Base-by-base conservation (phyloP, 2,113 vertebrate species). In the Esox niger region DNA sequence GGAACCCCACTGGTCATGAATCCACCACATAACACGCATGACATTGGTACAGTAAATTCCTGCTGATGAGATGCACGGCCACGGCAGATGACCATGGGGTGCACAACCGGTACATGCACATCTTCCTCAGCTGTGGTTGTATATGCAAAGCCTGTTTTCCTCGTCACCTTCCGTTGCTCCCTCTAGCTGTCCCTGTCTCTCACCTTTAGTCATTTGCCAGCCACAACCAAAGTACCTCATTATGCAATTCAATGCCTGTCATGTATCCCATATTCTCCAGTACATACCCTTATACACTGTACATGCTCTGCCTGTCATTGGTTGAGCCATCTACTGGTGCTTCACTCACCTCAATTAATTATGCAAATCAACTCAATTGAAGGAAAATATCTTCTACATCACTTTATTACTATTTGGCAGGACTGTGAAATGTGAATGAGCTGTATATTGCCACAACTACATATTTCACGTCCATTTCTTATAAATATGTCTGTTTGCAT, bases 341-440 rank as follows among this genome's bases (percentile, higher is more conserved):
- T 67, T 71, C 75, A 67, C 57, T 70, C 69, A 61, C 1, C 26
- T 74, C 76, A 61, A 82, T 88, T 79, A 82, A 85, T 82, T 79
- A 79, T 87, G 71, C 57, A 82, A 83, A 74, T 74, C 46, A 66
- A 76, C 68, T 73, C 73, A 75, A 78, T 49, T 60, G 58, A n/a
- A 43, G 64, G 69, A 71, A 64, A 70, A 49, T 70, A 68, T n/a
- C n/a, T n/a, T n/a, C n/a, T n/a, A n/a, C n/a, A n/a, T n/a, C n/a
- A n/a, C n/a, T n/a, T n/a, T n/a, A n/a, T n/a, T 15, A 56, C 67
- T 70, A 69, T 58, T 79, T 75, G 72, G 67, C 69, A 70, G 71
- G 67, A 75, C 66, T 74, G 69, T 77, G 64, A 67, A 69, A n/a
- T 68, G 64, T 5, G 77, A 73, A n/a, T n/a, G n/a, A n/a, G n/a